phyloP scores from a whole-genome alignment of 2,113 vertebrate genomes.

The Lipotes vexillifer region DNA sequence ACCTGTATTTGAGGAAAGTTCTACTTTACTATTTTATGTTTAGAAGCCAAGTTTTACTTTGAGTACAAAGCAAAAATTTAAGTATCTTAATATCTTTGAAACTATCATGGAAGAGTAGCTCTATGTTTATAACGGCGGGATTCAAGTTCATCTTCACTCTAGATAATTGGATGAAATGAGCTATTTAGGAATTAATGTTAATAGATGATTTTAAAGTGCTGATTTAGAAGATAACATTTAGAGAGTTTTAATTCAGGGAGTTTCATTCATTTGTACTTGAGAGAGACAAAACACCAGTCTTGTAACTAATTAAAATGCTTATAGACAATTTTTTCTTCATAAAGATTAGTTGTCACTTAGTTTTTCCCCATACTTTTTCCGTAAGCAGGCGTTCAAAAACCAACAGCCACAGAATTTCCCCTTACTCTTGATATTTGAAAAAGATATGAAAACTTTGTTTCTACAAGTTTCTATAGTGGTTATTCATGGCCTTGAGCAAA shows the following conservation, averaged over 20 bases:
- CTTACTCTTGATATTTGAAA: constrained; percentile 1
- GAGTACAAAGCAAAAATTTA: constrained; percentile 45
- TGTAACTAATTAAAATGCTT: constrained; percentile 1
- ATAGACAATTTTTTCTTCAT: background rate
- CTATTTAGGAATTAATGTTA: constrained; percentile 33
- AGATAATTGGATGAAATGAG: background rate
- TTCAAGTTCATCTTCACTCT: constrained; percentile 57
- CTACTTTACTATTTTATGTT: constrained; percentile 32
- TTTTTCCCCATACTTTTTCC: background rate
- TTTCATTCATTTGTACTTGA: constrained; percentile 42
- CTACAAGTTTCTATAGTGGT: background rate
- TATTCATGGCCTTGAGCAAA: background rate
- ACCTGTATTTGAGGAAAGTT: constrained; percentile 38
- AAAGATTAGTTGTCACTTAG: background rate
- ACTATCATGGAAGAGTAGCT: background rate
- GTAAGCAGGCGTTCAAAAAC: background rate
- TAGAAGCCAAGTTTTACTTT: constrained; percentile 19
- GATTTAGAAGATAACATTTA: background rate
- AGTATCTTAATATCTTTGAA: constrained; percentile 50
- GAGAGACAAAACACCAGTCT: background rate
- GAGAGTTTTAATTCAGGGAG: constrained; percentile 1
- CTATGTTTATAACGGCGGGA: constrained; percentile 2
- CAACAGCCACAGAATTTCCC: background rate
- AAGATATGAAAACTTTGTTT: constrained; percentile 14
- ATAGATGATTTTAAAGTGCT: constrained; percentile 41